These are phyloP conservation scores for Drosophila ironensis DNA, from an alignment of 1,140 invertebrate genomes.

Conservation along the genomic window DNA sequence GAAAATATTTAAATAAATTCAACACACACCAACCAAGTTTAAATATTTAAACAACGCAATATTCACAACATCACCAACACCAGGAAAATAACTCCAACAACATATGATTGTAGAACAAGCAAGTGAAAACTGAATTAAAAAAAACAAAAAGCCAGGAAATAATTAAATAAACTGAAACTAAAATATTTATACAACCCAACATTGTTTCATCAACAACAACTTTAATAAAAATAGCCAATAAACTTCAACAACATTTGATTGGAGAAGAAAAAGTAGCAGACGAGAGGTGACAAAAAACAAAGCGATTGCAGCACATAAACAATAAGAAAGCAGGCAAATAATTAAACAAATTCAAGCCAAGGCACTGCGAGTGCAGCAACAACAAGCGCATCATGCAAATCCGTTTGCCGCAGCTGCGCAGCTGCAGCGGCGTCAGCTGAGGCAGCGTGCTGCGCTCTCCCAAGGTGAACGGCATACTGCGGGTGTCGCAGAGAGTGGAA, in stretches of 20 bases:
- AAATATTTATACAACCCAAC: neutral
- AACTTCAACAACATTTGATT: neutral
- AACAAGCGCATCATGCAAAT: conserved; percentile 35
- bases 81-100: neutral
- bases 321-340: neutral
- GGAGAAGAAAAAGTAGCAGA: neutral
- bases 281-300: no score
- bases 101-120: neutral
- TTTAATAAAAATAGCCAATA: neutral
- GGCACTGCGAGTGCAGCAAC: no score
- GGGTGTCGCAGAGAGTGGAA: neutral
- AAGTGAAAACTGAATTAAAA: no score
- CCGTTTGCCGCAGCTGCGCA: conserved; percentile 58
- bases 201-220: neutral
- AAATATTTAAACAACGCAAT: neutral
- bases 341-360: neutral
- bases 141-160: no score
- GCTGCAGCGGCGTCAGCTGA: conserved; percentile 52
- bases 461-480: conserved; percentile 25
- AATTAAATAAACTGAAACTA: neutral
- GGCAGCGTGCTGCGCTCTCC: conserved; percentile 6
- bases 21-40: no score
- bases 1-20: neutral
- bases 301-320: neutral
- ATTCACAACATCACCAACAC: neutral